Conservation (phyloP, 2,113 vertebrate species). For the Corvus moneduloides region DNA sequence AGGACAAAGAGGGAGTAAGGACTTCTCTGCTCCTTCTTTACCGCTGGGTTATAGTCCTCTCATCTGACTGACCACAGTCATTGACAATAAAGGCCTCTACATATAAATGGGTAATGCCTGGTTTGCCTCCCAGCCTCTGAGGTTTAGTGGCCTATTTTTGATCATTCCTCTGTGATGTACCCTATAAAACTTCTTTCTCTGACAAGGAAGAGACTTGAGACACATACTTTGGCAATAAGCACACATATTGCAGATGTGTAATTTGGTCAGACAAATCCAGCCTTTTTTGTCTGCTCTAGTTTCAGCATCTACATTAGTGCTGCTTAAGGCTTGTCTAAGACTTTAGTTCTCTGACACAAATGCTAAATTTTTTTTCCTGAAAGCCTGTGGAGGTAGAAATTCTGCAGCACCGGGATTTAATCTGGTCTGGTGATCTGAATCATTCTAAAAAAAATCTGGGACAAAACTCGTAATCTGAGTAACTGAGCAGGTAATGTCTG, state of each 20-base stretch:
- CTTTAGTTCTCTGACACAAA: background rate
- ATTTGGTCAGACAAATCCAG: background rate
- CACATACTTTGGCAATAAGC: background rate
- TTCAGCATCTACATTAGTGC: background rate
- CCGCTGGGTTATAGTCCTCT: background rate
- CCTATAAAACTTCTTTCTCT: background rate
- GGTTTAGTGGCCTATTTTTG: background rate
- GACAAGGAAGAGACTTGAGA: background rate
- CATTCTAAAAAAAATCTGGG: background rate
- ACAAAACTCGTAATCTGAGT: background rate
- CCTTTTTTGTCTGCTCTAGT: background rate
- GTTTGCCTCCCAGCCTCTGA: background rate
- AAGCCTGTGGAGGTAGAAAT: background rate
- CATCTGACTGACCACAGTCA: background rate
- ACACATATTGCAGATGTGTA: background rate
- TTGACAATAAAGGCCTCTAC: background rate
- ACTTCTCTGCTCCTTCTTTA: background rate
- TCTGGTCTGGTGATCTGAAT: background rate
- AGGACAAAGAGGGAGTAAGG: background rate
- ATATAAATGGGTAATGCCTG: background rate
- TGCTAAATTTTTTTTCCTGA: background rate
- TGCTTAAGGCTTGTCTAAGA: background rate
- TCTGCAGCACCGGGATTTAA: background rate
- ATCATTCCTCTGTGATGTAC: background rate
- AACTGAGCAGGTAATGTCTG: background rate